These are phyloP conservation scores for Oncorhynchus gorbuscha DNA, from an alignment of 2,113 vertebrate species.

Conservation along the genomic window DNA sequence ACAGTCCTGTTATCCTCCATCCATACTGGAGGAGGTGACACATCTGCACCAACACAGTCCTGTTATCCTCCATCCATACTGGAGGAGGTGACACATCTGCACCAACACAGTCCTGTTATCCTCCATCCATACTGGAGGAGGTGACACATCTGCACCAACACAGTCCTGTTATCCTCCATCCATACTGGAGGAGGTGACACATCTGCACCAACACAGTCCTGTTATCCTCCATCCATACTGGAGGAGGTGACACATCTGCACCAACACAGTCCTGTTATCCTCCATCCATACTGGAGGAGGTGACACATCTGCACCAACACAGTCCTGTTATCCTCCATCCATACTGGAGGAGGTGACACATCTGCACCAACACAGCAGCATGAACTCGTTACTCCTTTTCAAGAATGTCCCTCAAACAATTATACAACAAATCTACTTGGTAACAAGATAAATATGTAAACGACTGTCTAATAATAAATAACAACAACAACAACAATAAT, in stretches of 20 bases:
- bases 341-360: conserved; percentile 26
- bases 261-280: neutral
- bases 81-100: conserved; percentile 14
- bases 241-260: conserved; percentile 16
- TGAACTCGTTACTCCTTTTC: too few species aligned
- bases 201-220: conserved; percentile 15
- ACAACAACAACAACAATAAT: too few species aligned
- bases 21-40: conserved; percentile 27
- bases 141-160: neutral
- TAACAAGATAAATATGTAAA: too few species aligned
- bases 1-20: too few species aligned
- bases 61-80: conserved; percentile 43
- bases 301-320: neutral
- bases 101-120: conserved; percentile 37
- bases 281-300: conserved; percentile 29
- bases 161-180: conserved; percentile 42
- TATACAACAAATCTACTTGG: too few species aligned
- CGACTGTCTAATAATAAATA: too few species aligned
- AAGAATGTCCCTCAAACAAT: too few species aligned
- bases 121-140: conserved; percentile 29
- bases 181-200: conserved; percentile 27
- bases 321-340: conserved; percentile 41
- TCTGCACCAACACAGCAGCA: neutral
- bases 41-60: neutral
- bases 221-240: conserved; percentile 39